A percentile compares a stretch with the other conserved stretches of the same genome.
Conservation (phyloP, 2,113 vertebrate genomes). For the Oryzias melastigma region DNA sequence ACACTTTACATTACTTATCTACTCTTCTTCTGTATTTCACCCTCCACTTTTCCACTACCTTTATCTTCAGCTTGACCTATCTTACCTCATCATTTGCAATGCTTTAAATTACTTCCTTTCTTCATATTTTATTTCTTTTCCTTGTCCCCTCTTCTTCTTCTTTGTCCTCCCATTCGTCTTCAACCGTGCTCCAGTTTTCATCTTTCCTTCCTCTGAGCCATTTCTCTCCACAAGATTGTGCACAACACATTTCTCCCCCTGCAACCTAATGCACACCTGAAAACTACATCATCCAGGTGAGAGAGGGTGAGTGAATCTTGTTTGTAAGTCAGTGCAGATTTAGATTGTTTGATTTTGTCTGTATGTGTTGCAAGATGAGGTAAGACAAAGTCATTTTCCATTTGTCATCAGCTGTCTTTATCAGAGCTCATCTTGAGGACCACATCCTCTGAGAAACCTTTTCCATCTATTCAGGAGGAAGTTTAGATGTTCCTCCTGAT, state of each 20-base stretch:
- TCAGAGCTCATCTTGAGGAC: too few relatives aligned
- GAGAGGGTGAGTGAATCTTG: too few relatives aligned
- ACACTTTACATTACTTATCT: constrained; percentile 46
- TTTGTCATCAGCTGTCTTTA: too few relatives aligned
- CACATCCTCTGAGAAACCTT: too few relatives aligned
- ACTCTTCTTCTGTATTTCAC: constrained; percentile 32
- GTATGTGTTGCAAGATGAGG: too few relatives aligned
- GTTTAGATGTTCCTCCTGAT: too few relatives aligned
- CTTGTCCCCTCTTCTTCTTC: constrained; percentile 15
- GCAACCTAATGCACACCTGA: constrained; percentile 43
- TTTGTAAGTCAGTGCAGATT: too few relatives aligned
- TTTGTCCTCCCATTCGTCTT: neutral
- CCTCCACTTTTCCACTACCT: constrained; percentile 41
- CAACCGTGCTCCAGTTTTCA: neutral
- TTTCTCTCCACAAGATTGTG: constrained; percentile 1
- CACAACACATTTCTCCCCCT: constrained; percentile 34
- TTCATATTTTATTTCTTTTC: constrained; percentile 24
- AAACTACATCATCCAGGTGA: too few relatives aligned
- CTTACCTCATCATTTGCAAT: constrained; percentile 33
- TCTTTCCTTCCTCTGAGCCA: neutral
- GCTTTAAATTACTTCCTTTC: constrained; percentile 16
- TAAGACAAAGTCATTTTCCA: too few relatives aligned
- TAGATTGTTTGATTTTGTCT: too few relatives aligned
- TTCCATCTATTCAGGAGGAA: too few relatives aligned
- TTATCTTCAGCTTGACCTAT: constrained; percentile 37